A percentile compares a stretch with the other conserved stretches of the same genome.
phyloP scores from a whole-genome alignment of 2,888 invertebrate species.

The Acleris sparsana region DNA sequence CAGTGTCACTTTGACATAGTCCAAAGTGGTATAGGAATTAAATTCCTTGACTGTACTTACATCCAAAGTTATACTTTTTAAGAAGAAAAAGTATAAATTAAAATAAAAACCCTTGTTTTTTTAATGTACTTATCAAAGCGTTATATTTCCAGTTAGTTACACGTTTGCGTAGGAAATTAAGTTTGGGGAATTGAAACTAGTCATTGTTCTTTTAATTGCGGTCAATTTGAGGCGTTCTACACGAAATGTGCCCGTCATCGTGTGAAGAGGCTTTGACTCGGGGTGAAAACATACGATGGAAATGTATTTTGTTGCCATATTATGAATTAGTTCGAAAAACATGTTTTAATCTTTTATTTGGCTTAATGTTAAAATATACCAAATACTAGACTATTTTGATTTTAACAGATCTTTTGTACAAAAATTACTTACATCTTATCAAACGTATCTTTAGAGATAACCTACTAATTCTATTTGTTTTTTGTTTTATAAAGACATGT shows the following conservation, averaged over 20 bases:
- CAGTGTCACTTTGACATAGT: no score
- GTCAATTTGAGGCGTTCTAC: slow-evolving; percentile 80
- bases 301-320: no score
- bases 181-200: slow-evolving; percentile 81
- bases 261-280: slow-evolving; percentile 47
- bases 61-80: neutral
- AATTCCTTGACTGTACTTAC: no score
- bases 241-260: slow-evolving; percentile 78
- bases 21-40: no score
- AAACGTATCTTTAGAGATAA: no score
- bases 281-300: slow-evolving; percentile 28
- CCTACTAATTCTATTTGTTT: no score
- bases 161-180: slow-evolving; percentile 78
- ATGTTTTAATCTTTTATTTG: no score
- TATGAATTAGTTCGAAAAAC: no score
- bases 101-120: slow-evolving; percentile 32
- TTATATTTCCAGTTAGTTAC: slow-evolving; percentile 71
- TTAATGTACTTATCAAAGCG: slow-evolving; percentile 63
- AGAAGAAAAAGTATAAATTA: slow-evolving; percentile 1
- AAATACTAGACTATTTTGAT: neutral
- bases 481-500: no score
- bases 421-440: no score
- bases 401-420: neutral
- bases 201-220: slow-evolving; percentile 83
- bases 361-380: no score